Percentiles rank a stretch among this genome's conserved stretches.
These are phyloP conservation scores for Panagrolaimus sp. DNA, from an alignment of 1,140 invertebrate genomes.

Conservation along the genomic window DNA sequence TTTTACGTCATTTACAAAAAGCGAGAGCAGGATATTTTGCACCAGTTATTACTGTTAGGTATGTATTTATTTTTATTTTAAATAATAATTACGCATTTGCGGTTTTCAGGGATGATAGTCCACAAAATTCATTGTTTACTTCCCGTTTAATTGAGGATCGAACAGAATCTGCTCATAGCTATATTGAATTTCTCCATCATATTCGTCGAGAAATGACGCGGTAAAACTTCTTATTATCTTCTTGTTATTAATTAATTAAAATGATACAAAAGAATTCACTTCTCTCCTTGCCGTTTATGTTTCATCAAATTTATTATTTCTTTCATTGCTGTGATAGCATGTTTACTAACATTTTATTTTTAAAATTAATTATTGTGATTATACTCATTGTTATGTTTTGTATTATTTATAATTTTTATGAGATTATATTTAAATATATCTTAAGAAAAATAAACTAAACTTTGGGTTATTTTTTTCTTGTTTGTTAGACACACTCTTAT, in stretches of 20 bases:
- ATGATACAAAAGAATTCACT: too few species aligned
- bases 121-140: conserved; percentile 72
- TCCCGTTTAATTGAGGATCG: conserved; percentile 87
- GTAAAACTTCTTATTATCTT: conserved; percentile 16
- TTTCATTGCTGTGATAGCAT: too few species aligned
- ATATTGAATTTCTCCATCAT: conserved; percentile 96
- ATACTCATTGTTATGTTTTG: too few species aligned
- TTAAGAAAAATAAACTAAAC: too few species aligned
- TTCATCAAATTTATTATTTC: too few species aligned
- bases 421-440: too few species aligned
- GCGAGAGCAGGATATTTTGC: conserved; percentile 71
- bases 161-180: conserved; percentile 83
- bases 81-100: conserved; percentile 10
- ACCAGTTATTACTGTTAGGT: conserved; percentile 77
- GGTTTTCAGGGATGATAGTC: conserved; percentile 77
- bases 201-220: conserved; percentile 61
- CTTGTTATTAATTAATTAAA: not conserved
- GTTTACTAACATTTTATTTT: too few species aligned
- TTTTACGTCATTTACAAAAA: conserved; percentile 77
- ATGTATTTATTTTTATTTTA: conserved; percentile 43
- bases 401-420: too few species aligned
- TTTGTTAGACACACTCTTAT: too few species aligned
- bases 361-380: too few species aligned
- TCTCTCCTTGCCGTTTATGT: too few species aligned
- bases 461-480: too few species aligned